Conservation (phyloP, 2,797 vertebrate genomes). For the Astyanax mexicanus region DNA sequence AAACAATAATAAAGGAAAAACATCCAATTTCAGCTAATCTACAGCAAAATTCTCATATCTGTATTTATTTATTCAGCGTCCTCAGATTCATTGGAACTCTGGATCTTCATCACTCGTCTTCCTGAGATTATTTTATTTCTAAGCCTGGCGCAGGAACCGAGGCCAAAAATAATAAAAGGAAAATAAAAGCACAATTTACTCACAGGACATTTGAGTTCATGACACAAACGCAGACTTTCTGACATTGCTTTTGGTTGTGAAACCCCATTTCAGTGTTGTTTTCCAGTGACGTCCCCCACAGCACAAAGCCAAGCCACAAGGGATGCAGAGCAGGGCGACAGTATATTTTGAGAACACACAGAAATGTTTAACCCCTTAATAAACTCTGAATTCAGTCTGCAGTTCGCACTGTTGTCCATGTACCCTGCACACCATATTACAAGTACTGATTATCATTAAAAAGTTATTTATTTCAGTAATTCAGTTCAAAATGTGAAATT, state of each 20-base stretch:
- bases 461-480: too few species aligned
- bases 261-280: constrained; percentile 32
- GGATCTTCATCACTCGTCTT: not conserved
- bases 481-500: too few species aligned
- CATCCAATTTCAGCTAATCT: not conserved
- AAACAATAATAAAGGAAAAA: not conserved
- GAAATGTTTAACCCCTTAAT: not conserved
- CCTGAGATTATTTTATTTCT: not conserved
- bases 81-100: not conserved
- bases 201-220: not conserved
- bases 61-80: not conserved
- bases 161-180: not conserved
- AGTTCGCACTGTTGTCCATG: not conserved
- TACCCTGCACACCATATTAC: too few species aligned
- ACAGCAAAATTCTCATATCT: not conserved
- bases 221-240: not conserved
- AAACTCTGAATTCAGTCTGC: not conserved
- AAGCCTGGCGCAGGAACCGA: not conserved
- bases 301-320: constrained; percentile 31
- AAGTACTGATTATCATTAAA: too few species aligned
- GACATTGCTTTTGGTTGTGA: constrained; percentile 28
- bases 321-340: constrained; percentile 17
- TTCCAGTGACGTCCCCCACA: constrained; percentile 13
- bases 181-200: not conserved
- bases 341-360: not conserved